These are phyloP conservation scores for Camponotus pennsylvanicus DNA, from an alignment of 1,140 invertebrate species.

Conservation along the genomic window DNA sequence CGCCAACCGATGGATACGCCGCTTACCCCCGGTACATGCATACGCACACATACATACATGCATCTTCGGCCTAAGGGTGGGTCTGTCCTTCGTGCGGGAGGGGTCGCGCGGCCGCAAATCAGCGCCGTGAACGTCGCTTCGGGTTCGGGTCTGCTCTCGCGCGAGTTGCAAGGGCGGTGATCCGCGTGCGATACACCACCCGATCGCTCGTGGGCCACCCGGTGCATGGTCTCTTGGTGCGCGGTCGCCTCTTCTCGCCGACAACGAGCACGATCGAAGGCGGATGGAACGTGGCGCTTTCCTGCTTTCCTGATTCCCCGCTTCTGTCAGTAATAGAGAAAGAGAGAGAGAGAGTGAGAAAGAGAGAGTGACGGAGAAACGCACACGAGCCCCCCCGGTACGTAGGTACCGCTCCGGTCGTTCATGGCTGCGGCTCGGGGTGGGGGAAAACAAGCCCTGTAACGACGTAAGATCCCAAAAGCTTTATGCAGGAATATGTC, in stretches of 20 bases:
- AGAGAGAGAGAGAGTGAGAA: not conserved
- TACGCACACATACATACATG: not conserved
- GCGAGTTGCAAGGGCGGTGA: not conserved
- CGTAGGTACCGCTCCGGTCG: slow-evolving; percentile 69
- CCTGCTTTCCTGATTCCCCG: slow-evolving; percentile 70
- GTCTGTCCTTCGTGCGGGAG: slow-evolving; percentile 76
- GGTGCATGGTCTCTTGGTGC: not conserved
- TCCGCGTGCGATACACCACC: not conserved
- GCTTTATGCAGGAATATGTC: slow-evolving; percentile 88
- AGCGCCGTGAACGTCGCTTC: slow-evolving; percentile 25
- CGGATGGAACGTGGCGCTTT: slow-evolving; percentile 70
- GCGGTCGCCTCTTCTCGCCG: slow-evolving; percentile 3
- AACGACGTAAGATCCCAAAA: slow-evolving; percentile 77
- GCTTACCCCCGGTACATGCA: not conserved
- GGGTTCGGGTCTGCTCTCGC: not conserved
- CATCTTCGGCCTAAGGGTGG: slow-evolving; percentile 73
- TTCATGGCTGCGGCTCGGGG: slow-evolving; percentile 83
- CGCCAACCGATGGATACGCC: too few relatives aligned
- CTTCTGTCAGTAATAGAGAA: slow-evolving; percentile 34
- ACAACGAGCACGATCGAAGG: slow-evolving; percentile 41
- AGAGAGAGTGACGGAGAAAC: slow-evolving; percentile 46
- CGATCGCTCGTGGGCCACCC: not conserved
- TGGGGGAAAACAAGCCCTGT: slow-evolving; percentile 83
- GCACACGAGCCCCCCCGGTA: slow-evolving; percentile 67
- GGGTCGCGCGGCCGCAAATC: slow-evolving; percentile 66